Conservation (phyloP, 2,888 invertebrate species). For the Rhagonycha lutea region DNA sequence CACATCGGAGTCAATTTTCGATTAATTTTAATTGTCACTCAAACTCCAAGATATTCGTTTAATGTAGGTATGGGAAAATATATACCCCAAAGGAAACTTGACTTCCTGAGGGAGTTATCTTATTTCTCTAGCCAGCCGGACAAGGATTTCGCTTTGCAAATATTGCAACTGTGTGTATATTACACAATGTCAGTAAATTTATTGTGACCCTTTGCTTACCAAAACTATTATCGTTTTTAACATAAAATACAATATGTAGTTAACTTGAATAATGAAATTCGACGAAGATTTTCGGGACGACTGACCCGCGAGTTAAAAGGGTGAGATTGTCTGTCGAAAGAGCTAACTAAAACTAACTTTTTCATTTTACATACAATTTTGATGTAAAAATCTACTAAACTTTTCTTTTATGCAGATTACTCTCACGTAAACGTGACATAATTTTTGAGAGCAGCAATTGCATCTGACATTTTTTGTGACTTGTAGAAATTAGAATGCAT, state of each 20-base stretch:
- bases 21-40: not conserved
- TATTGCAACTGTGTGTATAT: not conserved
- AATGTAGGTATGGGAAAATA: not conserved
- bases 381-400: not conserved
- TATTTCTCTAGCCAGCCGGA: not conserved
- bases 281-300: not conserved
- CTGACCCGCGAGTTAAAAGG: not conserved
- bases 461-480: not conserved
- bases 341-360: not conserved
- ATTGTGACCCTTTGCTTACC: not conserved
- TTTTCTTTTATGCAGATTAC: not conserved
- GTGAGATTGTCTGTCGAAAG: not conserved
- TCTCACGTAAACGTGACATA: not conserved
- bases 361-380: not conserved
- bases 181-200: not conserved
- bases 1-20: not conserved
- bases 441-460: not conserved
- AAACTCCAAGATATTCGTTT: not conserved
- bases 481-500: not conserved
- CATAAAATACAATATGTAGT: not conserved
- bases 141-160: not conserved
- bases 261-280: not conserved
- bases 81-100: not conserved
- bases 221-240: not conserved
- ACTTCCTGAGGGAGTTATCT: not conserved